These are phyloP conservation scores for Tenthredo notha DNA, from an alignment of 2,888 invertebrate genomes.

Conservation along the genomic window DNA sequence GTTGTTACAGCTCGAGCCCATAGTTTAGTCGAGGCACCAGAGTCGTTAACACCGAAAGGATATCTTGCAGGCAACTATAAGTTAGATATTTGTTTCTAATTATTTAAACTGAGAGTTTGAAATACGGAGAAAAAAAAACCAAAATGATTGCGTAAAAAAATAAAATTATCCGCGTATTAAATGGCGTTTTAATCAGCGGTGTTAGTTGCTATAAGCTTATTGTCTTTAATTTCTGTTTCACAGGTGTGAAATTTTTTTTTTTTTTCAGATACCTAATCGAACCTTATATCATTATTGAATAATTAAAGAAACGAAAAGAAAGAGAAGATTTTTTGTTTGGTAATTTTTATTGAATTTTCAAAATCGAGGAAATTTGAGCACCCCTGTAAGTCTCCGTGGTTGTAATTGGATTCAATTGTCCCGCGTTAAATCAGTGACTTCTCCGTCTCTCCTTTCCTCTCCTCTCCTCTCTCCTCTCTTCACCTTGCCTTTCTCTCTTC, in stretches of 20 bases:
- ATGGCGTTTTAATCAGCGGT: neutral
- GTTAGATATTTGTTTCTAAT: neutral
- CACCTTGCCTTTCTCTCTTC: neutral
- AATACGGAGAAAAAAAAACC: no score
- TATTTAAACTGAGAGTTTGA: neutral
- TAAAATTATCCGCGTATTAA: neutral
- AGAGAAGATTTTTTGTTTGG: neutral
- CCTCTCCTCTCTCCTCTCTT: slow-evolving; percentile 10
- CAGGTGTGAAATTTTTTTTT: fast-evolving
- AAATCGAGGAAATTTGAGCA: slow-evolving; percentile 66
- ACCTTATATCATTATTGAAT: neutral
- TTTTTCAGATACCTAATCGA: neutral
- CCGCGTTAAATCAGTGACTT: slow-evolving; percentile 78
- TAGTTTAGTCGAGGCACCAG: slow-evolving; percentile 25
- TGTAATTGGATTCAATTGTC: slow-evolving; percentile 79
- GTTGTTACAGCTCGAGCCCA: slow-evolving; percentile 24
- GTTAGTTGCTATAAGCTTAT: neutral
- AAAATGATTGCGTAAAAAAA: neutral
- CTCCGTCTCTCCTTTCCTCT: slow-evolving; percentile 54
- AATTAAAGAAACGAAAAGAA: neutral
- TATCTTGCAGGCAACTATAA: neutral
- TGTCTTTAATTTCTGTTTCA: neutral
- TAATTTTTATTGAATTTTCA: neutral
- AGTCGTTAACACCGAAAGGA: slow-evolving; percentile 30
- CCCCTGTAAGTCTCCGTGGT: slow-evolving; percentile 68